A percentile compares a stretch with the other conserved stretches of the same genome.
These are phyloP conservation scores for Coregonus sp. DNA, from an alignment of 2,797 vertebrate genomes.

Conservation along the genomic window DNA sequence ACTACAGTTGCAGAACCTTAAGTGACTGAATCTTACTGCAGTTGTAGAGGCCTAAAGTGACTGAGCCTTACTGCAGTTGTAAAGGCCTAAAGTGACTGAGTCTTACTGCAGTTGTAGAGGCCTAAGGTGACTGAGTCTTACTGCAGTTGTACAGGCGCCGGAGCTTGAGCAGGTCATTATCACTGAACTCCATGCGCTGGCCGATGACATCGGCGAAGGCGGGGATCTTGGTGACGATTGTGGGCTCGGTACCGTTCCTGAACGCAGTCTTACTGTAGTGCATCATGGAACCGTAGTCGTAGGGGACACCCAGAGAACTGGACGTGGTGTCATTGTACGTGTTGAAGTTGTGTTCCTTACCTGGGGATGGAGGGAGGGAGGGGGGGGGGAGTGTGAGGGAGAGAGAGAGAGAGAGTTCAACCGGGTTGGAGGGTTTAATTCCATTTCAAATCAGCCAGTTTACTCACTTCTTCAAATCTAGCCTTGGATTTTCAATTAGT, in stretches of 20 bases:
- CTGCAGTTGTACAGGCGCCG: slow-evolving; percentile 89
- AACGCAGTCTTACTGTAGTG: slow-evolving; percentile 92
- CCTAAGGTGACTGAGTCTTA: slow-evolving; percentile 51
- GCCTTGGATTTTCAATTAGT: neutral
- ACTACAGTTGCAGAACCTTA: too few species aligned
- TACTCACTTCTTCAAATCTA: too few species aligned
- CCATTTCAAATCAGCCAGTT: too few species aligned
- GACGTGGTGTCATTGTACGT: slow-evolving; percentile 81
- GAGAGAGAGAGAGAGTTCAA: too few species aligned
- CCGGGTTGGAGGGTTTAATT: too few species aligned
- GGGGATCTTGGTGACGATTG: slow-evolving; percentile 88
- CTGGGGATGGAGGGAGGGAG: slow-evolving; percentile 57
- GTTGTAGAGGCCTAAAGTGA: slow-evolving; percentile 76
- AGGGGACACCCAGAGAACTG: slow-evolving; percentile 85
- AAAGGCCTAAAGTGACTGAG: too few species aligned
- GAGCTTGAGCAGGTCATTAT: slow-evolving; percentile 87
- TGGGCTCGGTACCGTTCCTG: slow-evolving; percentile 75
- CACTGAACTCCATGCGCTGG: slow-evolving; percentile 93
- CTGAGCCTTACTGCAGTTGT: too few species aligned
- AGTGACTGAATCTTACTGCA: slow-evolving; percentile 77
- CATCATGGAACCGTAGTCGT: slow-evolving; percentile 95
- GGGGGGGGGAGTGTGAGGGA: too few species aligned
- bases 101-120: slow-evolving; percentile 89
- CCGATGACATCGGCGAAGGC: slow-evolving; percentile 89
- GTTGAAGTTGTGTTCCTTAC: slow-evolving; percentile 84